A percentile compares a stretch with the other conserved stretches of the same genome.
Evolutionary conservation across 2,797 vertebrate genomes (phyloP).

Genomic region (Leontopithecus rosalia): DNA sequence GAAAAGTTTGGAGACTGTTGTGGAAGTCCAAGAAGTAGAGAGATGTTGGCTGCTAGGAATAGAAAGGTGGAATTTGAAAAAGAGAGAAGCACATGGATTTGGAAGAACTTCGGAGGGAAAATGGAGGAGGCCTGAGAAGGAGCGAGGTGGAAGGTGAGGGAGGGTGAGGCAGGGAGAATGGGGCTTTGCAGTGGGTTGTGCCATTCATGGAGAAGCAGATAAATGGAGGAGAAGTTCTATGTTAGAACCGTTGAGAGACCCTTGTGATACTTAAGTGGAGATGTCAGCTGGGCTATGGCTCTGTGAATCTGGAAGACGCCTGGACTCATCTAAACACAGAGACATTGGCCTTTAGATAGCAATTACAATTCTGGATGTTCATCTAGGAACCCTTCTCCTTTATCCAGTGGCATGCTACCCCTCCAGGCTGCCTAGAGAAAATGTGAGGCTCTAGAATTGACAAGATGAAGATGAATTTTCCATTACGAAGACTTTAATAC

Average conservation of each 20-base stretch:
- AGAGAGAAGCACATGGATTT: background rate
- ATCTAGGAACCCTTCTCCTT: background rate
- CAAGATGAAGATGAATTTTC: background rate
- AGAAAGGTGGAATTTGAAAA: background rate
- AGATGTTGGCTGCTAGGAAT: background rate
- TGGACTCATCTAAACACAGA: background rate
- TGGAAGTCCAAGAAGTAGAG: background rate
- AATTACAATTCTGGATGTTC: background rate
- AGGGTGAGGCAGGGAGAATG: background rate
- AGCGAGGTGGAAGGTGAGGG: background rate
- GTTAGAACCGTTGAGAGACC: background rate
- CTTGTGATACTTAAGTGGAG: background rate
- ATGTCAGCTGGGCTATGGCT: background rate
- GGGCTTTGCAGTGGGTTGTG: too few relatives aligned
- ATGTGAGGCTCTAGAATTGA: background rate
- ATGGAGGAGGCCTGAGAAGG: background rate
- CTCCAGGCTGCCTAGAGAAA: background rate
- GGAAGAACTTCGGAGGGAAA: background rate
- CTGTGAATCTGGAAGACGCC: background rate
- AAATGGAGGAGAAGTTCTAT: background rate
- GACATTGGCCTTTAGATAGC: background rate
- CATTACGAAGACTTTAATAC: background rate
- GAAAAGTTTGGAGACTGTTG: background rate
- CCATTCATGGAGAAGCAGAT: background rate
- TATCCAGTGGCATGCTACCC: background rate